Evolutionary conservation across 2,113 vertebrate species (phyloP).

Genomic region (Oxygymnocypris stewartii): DNA sequence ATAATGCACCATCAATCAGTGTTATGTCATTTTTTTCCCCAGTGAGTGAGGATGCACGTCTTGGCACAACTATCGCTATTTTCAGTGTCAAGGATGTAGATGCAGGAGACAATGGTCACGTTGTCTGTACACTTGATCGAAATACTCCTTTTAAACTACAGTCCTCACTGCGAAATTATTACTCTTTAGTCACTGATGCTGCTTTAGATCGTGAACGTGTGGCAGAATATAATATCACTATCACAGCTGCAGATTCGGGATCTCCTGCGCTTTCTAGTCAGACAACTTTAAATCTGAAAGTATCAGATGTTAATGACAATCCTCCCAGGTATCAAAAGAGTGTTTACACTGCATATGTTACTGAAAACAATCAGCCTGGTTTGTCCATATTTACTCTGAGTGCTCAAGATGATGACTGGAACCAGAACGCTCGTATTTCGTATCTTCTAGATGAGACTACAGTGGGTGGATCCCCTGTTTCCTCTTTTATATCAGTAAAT

Average conservation of each 20-base stretch:
- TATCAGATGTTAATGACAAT: conserved; percentile 76
- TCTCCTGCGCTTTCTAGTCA: conserved; percentile 48
- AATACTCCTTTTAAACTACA: conserved; percentile 52
- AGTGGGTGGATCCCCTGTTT: conserved; percentile 45
- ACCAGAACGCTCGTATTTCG: conserved; percentile 63
- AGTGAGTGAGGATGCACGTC: conserved; percentile 64
- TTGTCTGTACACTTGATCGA: conserved; percentile 62
- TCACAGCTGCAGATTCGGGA: conserved; percentile 49
- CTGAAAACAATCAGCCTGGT: conserved; percentile 61
- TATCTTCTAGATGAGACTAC: conserved; percentile 52
- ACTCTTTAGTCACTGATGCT: conserved; percentile 52
- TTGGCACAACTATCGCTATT: conserved; percentile 68
- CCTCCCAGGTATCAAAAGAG: conserved; percentile 62
- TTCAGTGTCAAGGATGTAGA: conserved; percentile 70
- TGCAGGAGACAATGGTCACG: conserved; percentile 66
- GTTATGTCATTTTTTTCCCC: conserved; percentile 63
- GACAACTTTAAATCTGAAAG: conserved; percentile 61
- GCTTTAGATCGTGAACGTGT: conserved; percentile 58
- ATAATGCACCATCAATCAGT: conserved; percentile 68
- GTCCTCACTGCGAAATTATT: conserved; percentile 58
- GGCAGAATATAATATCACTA: conserved; percentile 48
- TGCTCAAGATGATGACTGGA: conserved; percentile 61
- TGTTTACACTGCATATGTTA: conserved; percentile 60
- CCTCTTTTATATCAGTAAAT: conserved; percentile 64
- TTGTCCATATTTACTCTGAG: conserved; percentile 51